phyloP scores from a whole-genome alignment of 2,113 vertebrate genomes.

The Tetrao urogallus region DNA sequence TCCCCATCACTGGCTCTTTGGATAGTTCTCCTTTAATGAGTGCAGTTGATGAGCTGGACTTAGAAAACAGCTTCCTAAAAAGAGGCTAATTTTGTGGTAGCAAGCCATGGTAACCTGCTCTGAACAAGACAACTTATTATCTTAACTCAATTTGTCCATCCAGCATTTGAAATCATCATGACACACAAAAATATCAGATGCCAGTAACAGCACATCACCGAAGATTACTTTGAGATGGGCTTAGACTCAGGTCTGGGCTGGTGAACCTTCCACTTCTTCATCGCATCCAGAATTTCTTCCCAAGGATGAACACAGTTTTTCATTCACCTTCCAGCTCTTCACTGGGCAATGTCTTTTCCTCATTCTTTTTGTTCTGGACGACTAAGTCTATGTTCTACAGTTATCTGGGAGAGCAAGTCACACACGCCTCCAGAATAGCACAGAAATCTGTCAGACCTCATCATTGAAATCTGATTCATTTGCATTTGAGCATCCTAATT shows the following conservation, averaged over 20 bases:
- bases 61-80: not conserved
- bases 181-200: not conserved
- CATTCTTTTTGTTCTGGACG: not conserved
- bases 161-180: not conserved
- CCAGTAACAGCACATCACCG: not conserved
- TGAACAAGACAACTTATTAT: not conserved
- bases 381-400: not conserved
- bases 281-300: not conserved
- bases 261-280: not conserved
- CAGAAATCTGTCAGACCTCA: not conserved
- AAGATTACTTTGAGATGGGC: not conserved
- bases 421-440: not conserved
- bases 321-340: not conserved
- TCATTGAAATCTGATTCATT: not conserved
- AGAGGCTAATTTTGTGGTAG: not conserved
- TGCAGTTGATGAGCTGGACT: not conserved
- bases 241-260: not conserved
- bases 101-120: not conserved
- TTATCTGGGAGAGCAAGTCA: not conserved
- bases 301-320: not conserved
- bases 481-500: not conserved
- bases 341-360: not conserved
- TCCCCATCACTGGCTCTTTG: rapidly evolving
- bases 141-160: not conserved
- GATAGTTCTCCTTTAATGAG: not conserved